Evolutionary conservation across 2,797 vertebrate genomes (phyloP).

Genomic region (Girardinus metallicus): DNA sequence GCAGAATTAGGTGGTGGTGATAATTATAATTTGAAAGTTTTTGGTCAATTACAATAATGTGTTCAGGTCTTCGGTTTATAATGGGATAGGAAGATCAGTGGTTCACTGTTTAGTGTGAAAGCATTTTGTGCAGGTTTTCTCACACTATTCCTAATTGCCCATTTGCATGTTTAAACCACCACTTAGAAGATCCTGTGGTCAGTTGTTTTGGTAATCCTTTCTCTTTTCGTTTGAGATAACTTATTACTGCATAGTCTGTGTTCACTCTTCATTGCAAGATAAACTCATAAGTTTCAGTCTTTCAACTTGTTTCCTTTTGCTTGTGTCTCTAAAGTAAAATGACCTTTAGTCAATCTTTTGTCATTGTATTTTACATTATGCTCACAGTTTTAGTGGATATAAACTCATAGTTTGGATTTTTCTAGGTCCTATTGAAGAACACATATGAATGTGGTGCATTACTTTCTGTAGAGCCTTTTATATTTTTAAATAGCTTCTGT

Average conservation of each 20-base stretch:
- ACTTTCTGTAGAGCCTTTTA: background rate
- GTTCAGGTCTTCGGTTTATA: background rate
- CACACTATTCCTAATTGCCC: background rate
- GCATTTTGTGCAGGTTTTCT: background rate
- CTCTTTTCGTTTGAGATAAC: background rate
- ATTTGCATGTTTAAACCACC: background rate
- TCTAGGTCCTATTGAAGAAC: background rate
- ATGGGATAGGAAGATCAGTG: background rate
- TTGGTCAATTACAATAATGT: background rate
- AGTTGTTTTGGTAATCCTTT: background rate
- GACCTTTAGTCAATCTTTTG: background rate
- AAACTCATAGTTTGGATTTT: background rate
- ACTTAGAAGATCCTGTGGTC: background rate
- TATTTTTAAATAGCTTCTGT: slow-evolving; percentile 1
- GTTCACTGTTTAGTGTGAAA: background rate
- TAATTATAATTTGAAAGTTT: background rate
- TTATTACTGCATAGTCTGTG: background rate
- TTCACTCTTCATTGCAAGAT: background rate
- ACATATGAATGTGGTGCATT: background rate
- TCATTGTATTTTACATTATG: background rate
- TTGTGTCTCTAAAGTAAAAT: background rate
- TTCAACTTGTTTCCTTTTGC: background rate
- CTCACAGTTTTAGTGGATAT: background rate
- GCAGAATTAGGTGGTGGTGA: background rate
- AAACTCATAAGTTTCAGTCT: background rate